Evolutionary conservation across 2,888 invertebrate genomes (phyloP), one percentile per base, ranked within the genome.

Genomic region (Nemoura dubitans): DNA sequence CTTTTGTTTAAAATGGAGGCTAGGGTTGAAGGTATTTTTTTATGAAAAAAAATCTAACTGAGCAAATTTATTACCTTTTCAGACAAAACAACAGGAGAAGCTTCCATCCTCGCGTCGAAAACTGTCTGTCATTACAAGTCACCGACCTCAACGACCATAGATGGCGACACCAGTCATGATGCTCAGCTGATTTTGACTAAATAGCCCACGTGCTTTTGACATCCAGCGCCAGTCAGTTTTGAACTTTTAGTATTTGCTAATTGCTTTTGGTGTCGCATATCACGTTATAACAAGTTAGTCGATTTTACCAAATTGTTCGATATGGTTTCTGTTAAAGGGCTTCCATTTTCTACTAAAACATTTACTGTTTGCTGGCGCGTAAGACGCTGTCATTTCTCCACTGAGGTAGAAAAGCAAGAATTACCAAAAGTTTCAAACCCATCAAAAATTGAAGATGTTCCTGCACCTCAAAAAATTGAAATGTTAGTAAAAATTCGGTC

Each of bases 51-150:
- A 59, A 59, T 59, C 16, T 21, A 7, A 59, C 3, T 59, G 59
- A 7, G 2, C 10, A 16, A 59, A 1, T 59, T 59, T 7, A 7
- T 59, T 59, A 59, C 59, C 59, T 59, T 59, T 59, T 59, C 59
- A 59, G 59, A 59, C 14, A 59, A 59, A 59, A 59, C 59, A 2
- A 21, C 59, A 21, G 59, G 16, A 16, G 59, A 59, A 21, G 21
- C 59, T 16, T 59, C 59, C 59, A 59, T 59, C 16, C 16, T 59
- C 59, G 14, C 59, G 3, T 59, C 59, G 59, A 59, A 59, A 59
- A 59, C 59, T 59, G 59, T 59, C 59, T 59, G 59, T 59, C 59
- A 59, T 59, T 59, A 59, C 59, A 59, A 59, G 59, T 59, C 59
- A 59, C 59, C 59, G 59, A 59, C 59, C 59, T 2, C 21, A 59